Conservation (phyloP, 2,113 vertebrate species). For the Clarias gariepinus region DNA sequence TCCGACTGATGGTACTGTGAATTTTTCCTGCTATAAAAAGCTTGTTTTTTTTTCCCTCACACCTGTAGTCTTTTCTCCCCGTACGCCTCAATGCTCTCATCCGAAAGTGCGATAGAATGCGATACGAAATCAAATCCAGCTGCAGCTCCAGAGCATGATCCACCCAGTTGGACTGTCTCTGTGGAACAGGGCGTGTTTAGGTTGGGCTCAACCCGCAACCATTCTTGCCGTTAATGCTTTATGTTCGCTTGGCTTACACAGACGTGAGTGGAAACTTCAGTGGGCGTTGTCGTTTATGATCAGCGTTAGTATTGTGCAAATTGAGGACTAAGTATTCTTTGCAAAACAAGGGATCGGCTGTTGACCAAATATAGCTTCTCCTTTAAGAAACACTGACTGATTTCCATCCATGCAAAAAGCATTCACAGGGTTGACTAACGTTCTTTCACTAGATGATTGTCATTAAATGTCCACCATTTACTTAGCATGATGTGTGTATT, state of each 20-base stretch:
- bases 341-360: background rate
- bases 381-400: constrained; percentile 6
- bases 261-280: constrained; percentile 7
- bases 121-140: background rate
- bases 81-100: background rate
- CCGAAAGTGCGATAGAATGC: background rate
- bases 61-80: background rate
- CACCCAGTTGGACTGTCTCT: background rate
- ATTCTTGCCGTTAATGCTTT: background rate
- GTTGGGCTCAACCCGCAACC: constrained; percentile 13
- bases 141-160: background rate
- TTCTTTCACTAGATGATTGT: background rate
- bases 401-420: constrained; percentile 1
- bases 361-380: constrained; percentile 5
- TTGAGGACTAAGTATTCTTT: background rate
- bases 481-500: background rate
- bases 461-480: background rate
- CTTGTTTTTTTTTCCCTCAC: background rate
- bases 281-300: background rate
- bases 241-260: background rate
- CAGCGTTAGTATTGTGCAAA: background rate
- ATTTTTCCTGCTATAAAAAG: background rate
- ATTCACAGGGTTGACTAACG: background rate
- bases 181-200: constrained; percentile 10
- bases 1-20: background rate